phyloP scores from a whole-genome alignment of 2,797 vertebrate species.

The Harpagifer antarcticus region DNA sequence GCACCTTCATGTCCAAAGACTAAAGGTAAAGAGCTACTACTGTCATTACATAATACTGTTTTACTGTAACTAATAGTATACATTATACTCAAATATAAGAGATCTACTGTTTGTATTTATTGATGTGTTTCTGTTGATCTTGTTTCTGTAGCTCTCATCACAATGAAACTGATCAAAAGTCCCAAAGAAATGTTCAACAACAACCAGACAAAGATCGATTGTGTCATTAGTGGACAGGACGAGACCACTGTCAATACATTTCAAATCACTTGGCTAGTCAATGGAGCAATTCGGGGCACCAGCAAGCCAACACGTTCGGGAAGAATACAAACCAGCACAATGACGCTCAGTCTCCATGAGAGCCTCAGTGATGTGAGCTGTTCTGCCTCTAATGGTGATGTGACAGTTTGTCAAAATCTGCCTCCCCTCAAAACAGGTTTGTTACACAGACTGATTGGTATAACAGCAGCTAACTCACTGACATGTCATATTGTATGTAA shows the following conservation, averaged over 20 bases:
- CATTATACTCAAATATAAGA: background rate
- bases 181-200: background rate
- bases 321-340: constrained; percentile 2
- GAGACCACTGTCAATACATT: fast-evolving
- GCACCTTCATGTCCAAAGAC: background rate
- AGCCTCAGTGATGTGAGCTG: constrained; percentile 8
- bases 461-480: background rate
- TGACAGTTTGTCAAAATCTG: background rate
- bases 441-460: background rate
- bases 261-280: background rate
- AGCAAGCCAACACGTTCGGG: fast-evolving
- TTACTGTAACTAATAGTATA: background rate
- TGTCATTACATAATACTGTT: background rate
- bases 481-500: background rate
- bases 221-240: constrained; percentile 14
- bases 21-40: constrained; percentile 14
- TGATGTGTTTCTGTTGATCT: background rate
- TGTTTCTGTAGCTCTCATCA: background rate
- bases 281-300: fast-evolving
- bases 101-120: background rate
- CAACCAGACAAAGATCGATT: constrained; percentile 13
- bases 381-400: background rate
- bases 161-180: constrained; percentile 6
- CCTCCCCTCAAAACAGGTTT: constrained; percentile 32
- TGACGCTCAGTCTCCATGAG: fast-evolving